Base-by-base conservation (phyloP, 2,888 invertebrate genomes). In the Glyphotaelius pellucidus region DNA sequence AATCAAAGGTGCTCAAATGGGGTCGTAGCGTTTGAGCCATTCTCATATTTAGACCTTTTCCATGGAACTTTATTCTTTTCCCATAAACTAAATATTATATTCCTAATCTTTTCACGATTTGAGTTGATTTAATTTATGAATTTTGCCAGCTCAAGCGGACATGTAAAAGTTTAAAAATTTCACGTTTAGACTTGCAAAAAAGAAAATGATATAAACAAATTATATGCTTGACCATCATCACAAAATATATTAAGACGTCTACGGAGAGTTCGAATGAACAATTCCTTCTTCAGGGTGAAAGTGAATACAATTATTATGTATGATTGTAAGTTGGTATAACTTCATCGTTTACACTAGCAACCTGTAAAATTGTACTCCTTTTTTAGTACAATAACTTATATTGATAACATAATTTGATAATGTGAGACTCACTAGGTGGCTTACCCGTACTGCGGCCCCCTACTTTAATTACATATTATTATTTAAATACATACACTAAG, bases 1-100 rank as follows among this genome's bases (percentile, higher is more conserved):
- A 92, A 89, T 86, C 91, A 86, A 84, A 80, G 92, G 81, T 91
- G 38, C 91, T 91, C 92, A 92, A 92, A 92, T 47, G 79, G 52
- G 52, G 85, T 67, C n/a, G 67, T 25, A 67, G 19, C 25, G 7
- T 67, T 9, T 67, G 67, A 25, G 32, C 81, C 32, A 15, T 32
- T 81, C 31, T 32, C 31, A 81, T 81, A 81, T 81, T 31, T 32
- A 32, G 14, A 32, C 14, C 14, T 32, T 81, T 5, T 31, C 81
- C 15, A 31, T 14, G 5, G 2, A 67, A 1, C 67, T 81, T 81
- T 81, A 12, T 81, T 81, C 30, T 32, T 81, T 4, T 81, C 4
- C 32, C 32, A 31, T 81, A 67, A 67, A 67, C 25, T 25, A 67
- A 2, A 9, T 25, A 67, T 67, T 3, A 25, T 67, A 67, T 9